Evolutionary conservation across 1,140 invertebrate genomes (phyloP).

Genomic region (Drosophila chauvacae): DNA sequence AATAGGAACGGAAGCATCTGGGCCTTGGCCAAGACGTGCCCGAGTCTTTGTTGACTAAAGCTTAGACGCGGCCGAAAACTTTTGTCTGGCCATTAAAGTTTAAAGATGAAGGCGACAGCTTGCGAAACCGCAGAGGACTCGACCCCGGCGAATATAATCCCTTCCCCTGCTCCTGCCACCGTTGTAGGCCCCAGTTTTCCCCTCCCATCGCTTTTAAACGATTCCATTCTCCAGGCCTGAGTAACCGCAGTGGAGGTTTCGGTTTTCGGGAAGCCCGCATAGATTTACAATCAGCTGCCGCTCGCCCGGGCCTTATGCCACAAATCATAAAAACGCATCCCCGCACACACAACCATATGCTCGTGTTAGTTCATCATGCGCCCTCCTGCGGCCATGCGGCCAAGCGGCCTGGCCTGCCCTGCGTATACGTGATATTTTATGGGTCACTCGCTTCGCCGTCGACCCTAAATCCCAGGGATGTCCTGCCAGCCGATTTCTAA

Average conservation of each 20-base stretch:
- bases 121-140: slow-evolving; percentile 54
- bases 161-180: not conserved
- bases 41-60: slow-evolving; percentile 65
- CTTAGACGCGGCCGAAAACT: slow-evolving; percentile 53
- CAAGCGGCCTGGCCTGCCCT: slow-evolving; percentile 40
- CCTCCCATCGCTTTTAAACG: slow-evolving; percentile 22
- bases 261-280: slow-evolving; percentile 49
- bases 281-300: slow-evolving; percentile 75
- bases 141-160: slow-evolving; percentile 43
- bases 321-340: slow-evolving; percentile 80
- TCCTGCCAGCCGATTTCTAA: slow-evolving; percentile 36
- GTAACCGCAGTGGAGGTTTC: slow-evolving; percentile 50
- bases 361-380: slow-evolving; percentile 42
- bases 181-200: not conserved
- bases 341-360: slow-evolving; percentile 43
- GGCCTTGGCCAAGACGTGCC: slow-evolving; percentile 62
- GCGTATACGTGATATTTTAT: slow-evolving; percentile 82
- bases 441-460: slow-evolving; percentile 68
- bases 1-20: slow-evolving; percentile 42
- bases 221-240: slow-evolving; percentile 34
- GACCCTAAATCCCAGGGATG: slow-evolving; percentile 40
- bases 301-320: slow-evolving; percentile 61
- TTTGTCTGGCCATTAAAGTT: slow-evolving; percentile 74
- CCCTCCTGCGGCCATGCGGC: slow-evolving; percentile 46
- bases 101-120: slow-evolving; percentile 81